phyloP scores from a whole-genome alignment of 1,140 invertebrate species.

The Drosophila ercepeae region DNA sequence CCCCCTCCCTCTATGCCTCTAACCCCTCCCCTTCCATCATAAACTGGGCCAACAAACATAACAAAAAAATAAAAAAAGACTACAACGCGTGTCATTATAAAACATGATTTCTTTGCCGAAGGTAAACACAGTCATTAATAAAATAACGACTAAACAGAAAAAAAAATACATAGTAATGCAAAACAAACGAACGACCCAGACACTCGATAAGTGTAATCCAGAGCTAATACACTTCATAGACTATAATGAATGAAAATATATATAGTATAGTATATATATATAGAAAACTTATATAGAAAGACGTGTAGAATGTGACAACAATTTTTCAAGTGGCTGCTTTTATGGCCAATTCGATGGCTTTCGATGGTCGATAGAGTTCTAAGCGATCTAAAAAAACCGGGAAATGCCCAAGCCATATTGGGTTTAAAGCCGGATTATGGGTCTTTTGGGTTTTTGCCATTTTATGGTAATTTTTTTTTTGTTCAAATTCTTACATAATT shows the following conservation, averaged over 20 bases:
- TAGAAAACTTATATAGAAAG: background rate
- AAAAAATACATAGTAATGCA: background rate
- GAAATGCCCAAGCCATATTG: conserved; percentile 3
- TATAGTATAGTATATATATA: background rate
- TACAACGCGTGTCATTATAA: conserved; percentile 58
- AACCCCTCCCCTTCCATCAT: conserved; percentile 29
- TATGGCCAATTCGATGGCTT: conserved; percentile 18
- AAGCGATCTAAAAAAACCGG: background rate
- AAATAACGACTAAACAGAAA: background rate
- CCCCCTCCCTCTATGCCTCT: too few species aligned
- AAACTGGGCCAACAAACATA: background rate
- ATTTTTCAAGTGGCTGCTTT: conserved; percentile 17
- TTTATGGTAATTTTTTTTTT: background rate
- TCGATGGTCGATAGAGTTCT: conserved; percentile 17
- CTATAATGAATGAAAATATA: conserved; percentile 34
- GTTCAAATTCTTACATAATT: background rate
- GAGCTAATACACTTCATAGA: conserved; percentile 8
- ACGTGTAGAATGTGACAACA: conserved; percentile 9
- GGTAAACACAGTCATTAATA: conserved; percentile 60
- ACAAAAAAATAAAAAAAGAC: background rate
- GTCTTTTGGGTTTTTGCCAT: background rate
- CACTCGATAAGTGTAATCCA: conserved; percentile 37
- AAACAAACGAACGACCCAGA: conserved; percentile 7
- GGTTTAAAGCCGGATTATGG: background rate
- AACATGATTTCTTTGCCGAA: conserved; percentile 59